Percentiles rank a stretch among this genome's conserved stretches.
These are phyloP conservation scores for Ranitomeya imitator DNA, from an alignment of 2,113 vertebrate genomes.

Conservation along the genomic window DNA sequence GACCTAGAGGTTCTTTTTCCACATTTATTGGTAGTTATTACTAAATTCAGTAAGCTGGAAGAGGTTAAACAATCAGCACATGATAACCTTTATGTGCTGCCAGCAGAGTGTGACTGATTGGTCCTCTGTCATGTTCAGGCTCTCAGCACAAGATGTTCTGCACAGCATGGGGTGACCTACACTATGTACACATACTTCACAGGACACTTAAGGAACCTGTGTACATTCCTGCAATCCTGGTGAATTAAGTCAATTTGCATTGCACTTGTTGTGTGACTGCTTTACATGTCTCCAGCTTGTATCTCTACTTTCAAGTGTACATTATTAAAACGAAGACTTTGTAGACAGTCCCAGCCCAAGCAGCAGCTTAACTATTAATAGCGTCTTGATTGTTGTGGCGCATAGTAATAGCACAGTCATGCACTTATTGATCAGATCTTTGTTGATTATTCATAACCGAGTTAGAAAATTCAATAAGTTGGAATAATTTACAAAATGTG, in stretches of 20 bases:
- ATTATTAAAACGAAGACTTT: not conserved
- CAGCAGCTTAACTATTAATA: slow-evolving; percentile 28
- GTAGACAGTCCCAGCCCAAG: not conserved
- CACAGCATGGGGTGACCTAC: slow-evolving; percentile 38
- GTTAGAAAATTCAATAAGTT: not conserved
- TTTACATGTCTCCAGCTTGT: not conserved
- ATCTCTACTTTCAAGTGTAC: slow-evolving; percentile 12
- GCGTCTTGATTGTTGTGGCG: not conserved
- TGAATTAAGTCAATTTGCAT: not conserved
- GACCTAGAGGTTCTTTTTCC: not conserved
- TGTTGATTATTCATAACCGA: not conserved
- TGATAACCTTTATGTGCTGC: not conserved
- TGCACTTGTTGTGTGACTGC: not conserved
- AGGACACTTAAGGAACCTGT: not conserved
- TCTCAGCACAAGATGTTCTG: slow-evolving; percentile 28
- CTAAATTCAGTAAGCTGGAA: not conserved
- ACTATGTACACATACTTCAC: slow-evolving; percentile 30
- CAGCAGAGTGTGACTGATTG: not conserved
- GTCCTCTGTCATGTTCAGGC: slow-evolving; percentile 8
- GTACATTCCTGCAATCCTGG: not conserved
- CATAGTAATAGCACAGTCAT: not conserved
- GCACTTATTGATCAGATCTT: not conserved
- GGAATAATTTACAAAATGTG: not conserved
- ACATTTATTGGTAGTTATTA: not conserved
- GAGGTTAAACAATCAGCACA: not conserved